These are phyloP conservation scores for Ochropleura leucogaster DNA, from an alignment of 2,888 invertebrate genomes.

Conservation along the genomic window DNA sequence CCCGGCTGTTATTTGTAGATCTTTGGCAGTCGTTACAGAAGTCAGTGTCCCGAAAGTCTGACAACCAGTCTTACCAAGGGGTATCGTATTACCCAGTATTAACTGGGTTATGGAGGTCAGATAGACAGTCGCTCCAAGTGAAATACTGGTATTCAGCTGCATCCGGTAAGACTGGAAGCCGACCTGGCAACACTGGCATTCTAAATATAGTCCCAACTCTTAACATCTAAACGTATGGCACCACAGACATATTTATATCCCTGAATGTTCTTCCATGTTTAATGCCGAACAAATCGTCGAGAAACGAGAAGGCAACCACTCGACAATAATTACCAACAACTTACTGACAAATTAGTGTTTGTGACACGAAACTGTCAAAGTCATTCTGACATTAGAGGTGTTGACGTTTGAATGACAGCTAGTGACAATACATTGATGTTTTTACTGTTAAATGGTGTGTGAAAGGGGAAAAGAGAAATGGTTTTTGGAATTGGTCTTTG, in stretches of 20 bases:
- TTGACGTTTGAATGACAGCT: constrained; percentile 34
- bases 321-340: constrained; percentile 51
- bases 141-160: too few relatives aligned
- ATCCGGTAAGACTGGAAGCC: too few relatives aligned
- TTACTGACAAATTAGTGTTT: constrained; percentile 61
- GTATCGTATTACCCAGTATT: too few relatives aligned
- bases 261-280: constrained; percentile 38
- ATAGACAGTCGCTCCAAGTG: too few relatives aligned
- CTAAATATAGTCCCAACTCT: constrained; percentile 54
- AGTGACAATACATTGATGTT: constrained; percentile 36
- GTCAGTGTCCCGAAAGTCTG: too few relatives aligned
- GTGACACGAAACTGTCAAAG: constrained; percentile 37
- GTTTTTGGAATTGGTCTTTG: constrained; percentile 13
- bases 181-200: constrained; percentile 41
- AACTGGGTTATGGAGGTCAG: too few relatives aligned
- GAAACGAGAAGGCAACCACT: constrained; percentile 38
- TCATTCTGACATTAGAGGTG: constrained; percentile 29
- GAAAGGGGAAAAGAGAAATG: background rate
- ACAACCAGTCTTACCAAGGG: too few relatives aligned
- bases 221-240: constrained; percentile 44
- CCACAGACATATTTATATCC: constrained; percentile 49
- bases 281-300: constrained; percentile 49
- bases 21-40: too few relatives aligned
- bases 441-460: constrained; percentile 7
- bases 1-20: too few relatives aligned